Base-by-base conservation (phyloP, 2,888 invertebrate genomes). In the Harpagoxenus sublaevis region DNA sequence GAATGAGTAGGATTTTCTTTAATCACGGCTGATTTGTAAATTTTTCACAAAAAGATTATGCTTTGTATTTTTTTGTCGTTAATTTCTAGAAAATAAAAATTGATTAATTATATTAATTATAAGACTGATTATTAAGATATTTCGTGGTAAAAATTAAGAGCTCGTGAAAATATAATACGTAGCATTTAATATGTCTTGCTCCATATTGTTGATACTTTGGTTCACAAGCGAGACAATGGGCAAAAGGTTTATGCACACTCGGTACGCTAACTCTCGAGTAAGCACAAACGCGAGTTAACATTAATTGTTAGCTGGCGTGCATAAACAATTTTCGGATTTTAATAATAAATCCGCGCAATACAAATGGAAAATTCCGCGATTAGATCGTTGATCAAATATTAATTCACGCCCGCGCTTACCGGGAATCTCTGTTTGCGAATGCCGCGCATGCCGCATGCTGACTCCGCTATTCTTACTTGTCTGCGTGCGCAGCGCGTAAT, bases 311-410 rank as follows among this genome's bases (percentile, higher is more conserved):
- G 23, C 15, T 6, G 23, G 18, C 35, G 23, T 48, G 23, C 10
- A 31, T 68, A 79, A 71, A 48, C 35, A 79, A 60, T 70, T 45
- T 45, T 28, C 35, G 35, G 12, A 71, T 39, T 79, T 71, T 70
- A 70, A 71, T 60, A 79, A 48, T 39, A 6, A 3, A n/a, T 55
- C 0, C 12, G 55, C 18, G 39, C 18, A 31, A 51, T 28, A 51
- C 18, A n/a, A 5, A 71, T 28, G 48, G 8, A 48, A 23, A 60
- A 60, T 35, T 23, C 70, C 12, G 28, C 28, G 60, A 71, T 81
- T 71, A 81, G 79, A 71, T 71, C 48, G 48, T 62, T 71, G 79
- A 81, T 81, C 35, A 81, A 81, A 81, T 71, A 81, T 81, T 60
- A 60, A 71, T 79, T 35, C 18, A 48, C 18, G 18, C 31, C 23